phyloP scores from a whole-genome alignment of 2,797 vertebrate genomes.

The Falco novaeseelandiae region DNA sequence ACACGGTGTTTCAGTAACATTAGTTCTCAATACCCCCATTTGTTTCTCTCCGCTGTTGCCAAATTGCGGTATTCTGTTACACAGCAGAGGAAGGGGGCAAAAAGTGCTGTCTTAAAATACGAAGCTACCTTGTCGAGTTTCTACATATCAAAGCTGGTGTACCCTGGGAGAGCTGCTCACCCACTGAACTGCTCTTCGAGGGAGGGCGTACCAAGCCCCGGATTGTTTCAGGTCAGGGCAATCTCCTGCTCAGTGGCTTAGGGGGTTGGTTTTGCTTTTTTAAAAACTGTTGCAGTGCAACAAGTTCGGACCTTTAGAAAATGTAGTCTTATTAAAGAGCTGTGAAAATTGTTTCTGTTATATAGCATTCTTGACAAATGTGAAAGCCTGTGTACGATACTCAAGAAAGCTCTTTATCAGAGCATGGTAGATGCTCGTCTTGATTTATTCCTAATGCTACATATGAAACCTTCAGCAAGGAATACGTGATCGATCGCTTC shows the following conservation, averaged over 20 bases:
- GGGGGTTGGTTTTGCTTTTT: neutral
- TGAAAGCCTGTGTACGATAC: neutral
- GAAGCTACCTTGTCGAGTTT: neutral
- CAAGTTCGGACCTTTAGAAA: neutral
- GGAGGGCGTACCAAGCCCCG: fast-evolving
- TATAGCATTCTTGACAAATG: neutral
- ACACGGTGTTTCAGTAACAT: neutral
- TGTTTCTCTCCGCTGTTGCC: neutral
- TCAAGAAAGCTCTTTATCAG: neutral
- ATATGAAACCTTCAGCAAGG: neutral
- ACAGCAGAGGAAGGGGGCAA: neutral
- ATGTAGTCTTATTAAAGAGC: neutral
- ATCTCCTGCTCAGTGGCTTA: fast-evolving
- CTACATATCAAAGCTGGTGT: neutral
- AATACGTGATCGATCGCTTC: neutral
- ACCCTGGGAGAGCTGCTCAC: neutral
- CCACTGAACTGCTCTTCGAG: neutral
- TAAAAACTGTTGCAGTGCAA: neutral
- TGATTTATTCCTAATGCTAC: neutral
- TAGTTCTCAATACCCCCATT: neutral
- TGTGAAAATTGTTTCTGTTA: neutral
- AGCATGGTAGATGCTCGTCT: neutral
- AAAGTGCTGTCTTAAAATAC: neutral
- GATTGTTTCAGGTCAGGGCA: neutral
- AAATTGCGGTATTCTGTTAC: neutral